Evolutionary conservation across 2,888 invertebrate genomes (phyloP).

Genomic region (Lordiphosa fenestrarum): DNA sequence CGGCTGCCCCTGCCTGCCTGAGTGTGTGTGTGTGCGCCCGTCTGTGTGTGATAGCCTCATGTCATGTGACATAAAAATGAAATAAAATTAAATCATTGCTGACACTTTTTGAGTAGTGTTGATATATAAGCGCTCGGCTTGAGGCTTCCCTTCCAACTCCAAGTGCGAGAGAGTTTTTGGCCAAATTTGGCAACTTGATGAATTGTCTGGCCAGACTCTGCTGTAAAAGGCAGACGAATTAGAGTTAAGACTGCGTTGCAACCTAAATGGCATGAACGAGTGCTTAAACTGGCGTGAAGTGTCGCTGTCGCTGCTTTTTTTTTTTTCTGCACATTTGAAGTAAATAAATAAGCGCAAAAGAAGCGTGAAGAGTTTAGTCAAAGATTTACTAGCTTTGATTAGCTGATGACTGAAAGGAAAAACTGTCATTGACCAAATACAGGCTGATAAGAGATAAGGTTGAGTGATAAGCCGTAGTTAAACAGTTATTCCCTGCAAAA

Average conservation of each 20-base stretch:
- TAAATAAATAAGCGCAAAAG: too few species aligned
- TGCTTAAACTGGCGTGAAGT: conserved; percentile 35
- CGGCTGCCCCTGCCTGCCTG: conserved; percentile 27
- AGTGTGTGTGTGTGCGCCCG: conserved; percentile 16
- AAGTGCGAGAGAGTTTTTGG: conserved; percentile 14
- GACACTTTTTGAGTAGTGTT: conserved; percentile 60
- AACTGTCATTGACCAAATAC: too few species aligned
- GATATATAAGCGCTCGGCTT: conserved; percentile 44
- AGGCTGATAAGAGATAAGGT: too few species aligned
- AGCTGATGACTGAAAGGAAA: too few species aligned
- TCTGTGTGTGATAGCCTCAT: conserved; percentile 11
- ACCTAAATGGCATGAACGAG: conserved; percentile 16
- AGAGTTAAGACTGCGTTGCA: conserved; percentile 7
- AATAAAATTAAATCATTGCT: conserved; percentile 63
- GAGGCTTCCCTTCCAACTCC: conserved; percentile 18
- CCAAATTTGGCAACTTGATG: conserved; percentile 49
- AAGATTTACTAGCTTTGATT: too few species aligned
- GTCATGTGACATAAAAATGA: conserved; percentile 43
- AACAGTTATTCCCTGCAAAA: too few species aligned
- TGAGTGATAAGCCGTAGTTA: too few species aligned
- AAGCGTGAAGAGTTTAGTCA: too few species aligned
- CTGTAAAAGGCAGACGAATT: neutral
- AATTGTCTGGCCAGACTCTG: conserved; percentile 30
- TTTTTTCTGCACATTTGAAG: neutral
- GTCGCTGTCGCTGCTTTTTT: conserved; percentile 1